Evolutionary conservation across 2,113 vertebrate species (phyloP).

Genomic region (Beaufortia kweichowensis): DNA sequence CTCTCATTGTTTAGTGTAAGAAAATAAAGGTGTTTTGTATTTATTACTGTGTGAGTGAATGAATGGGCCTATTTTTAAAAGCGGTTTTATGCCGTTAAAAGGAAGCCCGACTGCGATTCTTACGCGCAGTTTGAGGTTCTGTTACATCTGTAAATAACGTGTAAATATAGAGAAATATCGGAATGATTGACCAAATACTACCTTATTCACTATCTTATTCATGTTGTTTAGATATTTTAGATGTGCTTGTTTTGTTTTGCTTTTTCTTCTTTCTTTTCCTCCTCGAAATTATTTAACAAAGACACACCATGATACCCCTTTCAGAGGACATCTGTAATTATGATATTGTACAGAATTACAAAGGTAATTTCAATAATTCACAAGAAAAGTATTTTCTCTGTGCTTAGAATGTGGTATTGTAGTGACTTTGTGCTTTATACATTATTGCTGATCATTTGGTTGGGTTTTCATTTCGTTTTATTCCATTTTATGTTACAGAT

Average conservation of each 20-base stretch:
- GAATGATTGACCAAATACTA: slow-evolving; percentile 99
- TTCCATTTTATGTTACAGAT: slow-evolving; percentile 34
- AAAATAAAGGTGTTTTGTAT: slow-evolving; percentile 99
- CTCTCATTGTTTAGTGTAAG: slow-evolving; percentile 97
- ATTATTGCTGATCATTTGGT: slow-evolving; percentile 74
- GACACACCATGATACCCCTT: slow-evolving; percentile 86
- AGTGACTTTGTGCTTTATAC: slow-evolving; percentile 77
- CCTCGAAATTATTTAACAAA: slow-evolving; percentile 78
- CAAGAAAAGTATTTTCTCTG: slow-evolving; percentile 79
- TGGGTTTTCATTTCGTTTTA: slow-evolving; percentile 71
- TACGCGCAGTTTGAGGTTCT: slow-evolving; percentile 93
- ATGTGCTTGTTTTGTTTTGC: slow-evolving; percentile 63
- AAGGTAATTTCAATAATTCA: slow-evolving; percentile 76
- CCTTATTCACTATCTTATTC: slow-evolving; percentile 95
- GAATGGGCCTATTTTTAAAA: slow-evolving; percentile 91
- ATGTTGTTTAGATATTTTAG: slow-evolving; percentile 88
- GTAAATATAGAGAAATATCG: slow-evolving; percentile 91
- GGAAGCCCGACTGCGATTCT: slow-evolving; percentile 93
- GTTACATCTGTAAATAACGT: slow-evolving; percentile 97
- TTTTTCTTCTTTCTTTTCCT: slow-evolving; percentile 71
- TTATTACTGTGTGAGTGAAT: slow-evolving; percentile 99
- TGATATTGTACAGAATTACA: slow-evolving; percentile 82
- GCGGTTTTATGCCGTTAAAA: slow-evolving; percentile 68
- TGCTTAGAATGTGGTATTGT: slow-evolving; percentile 79
- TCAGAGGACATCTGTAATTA: slow-evolving; percentile 80